Evolutionary conservation across 1,140 invertebrate genomes (phyloP).

Genomic region (Sesamia nonagrioides): DNA sequence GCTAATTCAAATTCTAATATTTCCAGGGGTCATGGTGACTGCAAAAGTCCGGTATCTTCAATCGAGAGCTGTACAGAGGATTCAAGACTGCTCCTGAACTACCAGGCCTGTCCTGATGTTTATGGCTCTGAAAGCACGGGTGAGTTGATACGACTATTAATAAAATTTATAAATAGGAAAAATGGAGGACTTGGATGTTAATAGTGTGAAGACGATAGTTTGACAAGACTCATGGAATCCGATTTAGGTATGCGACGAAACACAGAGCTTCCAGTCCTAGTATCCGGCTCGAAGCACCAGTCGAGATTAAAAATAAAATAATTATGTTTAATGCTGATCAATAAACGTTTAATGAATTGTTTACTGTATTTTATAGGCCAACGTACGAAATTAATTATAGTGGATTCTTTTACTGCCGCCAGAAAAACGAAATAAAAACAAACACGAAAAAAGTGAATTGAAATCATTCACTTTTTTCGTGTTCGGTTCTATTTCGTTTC

Average conservation of each 20-base stretch:
- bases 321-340: too few relatives aligned
- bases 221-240: too few relatives aligned
- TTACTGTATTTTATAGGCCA: neutral
- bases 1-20: neutral
- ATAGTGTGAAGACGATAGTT: too few relatives aligned
- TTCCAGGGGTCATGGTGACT: conserved; percentile 91
- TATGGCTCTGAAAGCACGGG: conserved; percentile 91
- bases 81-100: conserved; percentile 92
- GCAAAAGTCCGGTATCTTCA: conserved; percentile 91
- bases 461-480: too few relatives aligned
- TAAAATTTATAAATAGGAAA: neutral
- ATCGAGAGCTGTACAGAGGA: conserved; percentile 95
- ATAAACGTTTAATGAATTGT: neutral
- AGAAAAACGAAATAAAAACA: neutral
- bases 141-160: conserved; percentile 63
- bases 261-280: too few relatives aligned
- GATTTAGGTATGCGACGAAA: too few relatives aligned
- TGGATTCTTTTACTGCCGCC: too few relatives aligned
- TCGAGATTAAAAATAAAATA: too few relatives aligned
- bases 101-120: conserved; percentile 95
- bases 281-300: too few relatives aligned
- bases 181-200: too few relatives aligned
- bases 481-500: too few relatives aligned
- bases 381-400: too few relatives aligned
- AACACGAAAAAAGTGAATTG: neutral